Base-by-base conservation (phyloP, 1,140 invertebrate species). In the Maniola jurtina region DNA sequence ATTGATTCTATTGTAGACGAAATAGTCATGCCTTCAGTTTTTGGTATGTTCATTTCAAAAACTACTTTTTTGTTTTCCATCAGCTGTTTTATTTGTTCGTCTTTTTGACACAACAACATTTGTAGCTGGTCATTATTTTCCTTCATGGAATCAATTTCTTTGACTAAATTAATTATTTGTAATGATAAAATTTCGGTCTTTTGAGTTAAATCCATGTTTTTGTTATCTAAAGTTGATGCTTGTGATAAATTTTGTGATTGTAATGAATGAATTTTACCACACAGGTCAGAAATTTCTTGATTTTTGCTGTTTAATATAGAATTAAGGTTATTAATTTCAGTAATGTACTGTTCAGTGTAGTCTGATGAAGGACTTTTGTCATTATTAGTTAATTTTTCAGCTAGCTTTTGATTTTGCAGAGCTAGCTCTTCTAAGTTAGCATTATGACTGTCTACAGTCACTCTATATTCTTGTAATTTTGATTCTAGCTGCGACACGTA, bases 11-110 rank as follows among this genome's bases (percentile, higher is more conserved):
- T 89, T 42, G 82, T 88, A 33, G 88, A 90, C 14, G 88, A 89
- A 68, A 90, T 90, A 35, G 86, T 74, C 80, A 90, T 76, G 10
- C 88, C 88, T 73, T 90, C 88, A 40, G 88, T 90, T 82, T 89
- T 90, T 11, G 88, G 88, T 70, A 90, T 89, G 66, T 79, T 88
- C 83, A 90, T 90, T 83, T 90, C 86, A 69, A 90, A 89, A 45
- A 80, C 72, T 25, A 90, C 67, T 68, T 80, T 84, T 52, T 85
- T 84, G 40, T 81, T 86, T 57, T 89, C 86, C 36, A 72, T 79
- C 25, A 90, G 72, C 42, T 87, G 80, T 70, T 86, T 84, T n/a
- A 91, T 80, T 71, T 86, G 75, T 52, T 87, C 79, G 64, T 89
- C 85, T 72, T 84, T 88, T 61, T 87, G 77, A 15, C 34, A 35